Percentiles rank a stretch among this genome's conserved stretches.
phyloP scores from a whole-genome alignment of 2,113 vertebrate genomes.

The Cyanoramphus novaezelandiae region DNA sequence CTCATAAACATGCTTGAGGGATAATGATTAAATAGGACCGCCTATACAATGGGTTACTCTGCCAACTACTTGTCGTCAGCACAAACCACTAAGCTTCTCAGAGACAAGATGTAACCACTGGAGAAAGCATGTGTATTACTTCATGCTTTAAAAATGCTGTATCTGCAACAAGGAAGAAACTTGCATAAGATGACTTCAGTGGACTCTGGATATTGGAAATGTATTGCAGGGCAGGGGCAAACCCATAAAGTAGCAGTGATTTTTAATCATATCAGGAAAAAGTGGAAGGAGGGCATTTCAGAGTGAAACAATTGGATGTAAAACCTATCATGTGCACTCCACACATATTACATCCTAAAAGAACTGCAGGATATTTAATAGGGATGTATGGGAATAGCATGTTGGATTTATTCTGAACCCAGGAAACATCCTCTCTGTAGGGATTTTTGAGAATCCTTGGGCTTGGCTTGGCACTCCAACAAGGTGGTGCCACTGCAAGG shows the following conservation, averaged over 20 bases:
- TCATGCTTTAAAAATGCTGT: constrained; percentile 14
- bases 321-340: neutral
- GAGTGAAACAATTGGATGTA: neutral
- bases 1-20: neutral
- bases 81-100: constrained; percentile 10
- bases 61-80: neutral
- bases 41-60: neutral
- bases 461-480: neutral
- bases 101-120: neutral
- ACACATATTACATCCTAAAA: neutral
- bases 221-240: neutral
- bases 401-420: neutral
- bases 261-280: neutral
- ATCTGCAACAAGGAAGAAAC: constrained; percentile 3
- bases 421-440: neutral
- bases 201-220: neutral
- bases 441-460: neutral
- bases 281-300: neutral
- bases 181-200: neutral
- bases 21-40: neutral
- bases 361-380: neutral
- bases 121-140: neutral
- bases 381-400: neutral
- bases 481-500: neutral
- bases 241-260: neutral